Evolutionary conservation across 2,113 vertebrate species (phyloP), one percentile per base, ranked within the genome.

Genomic region (Apodemus speciosus): DNA sequence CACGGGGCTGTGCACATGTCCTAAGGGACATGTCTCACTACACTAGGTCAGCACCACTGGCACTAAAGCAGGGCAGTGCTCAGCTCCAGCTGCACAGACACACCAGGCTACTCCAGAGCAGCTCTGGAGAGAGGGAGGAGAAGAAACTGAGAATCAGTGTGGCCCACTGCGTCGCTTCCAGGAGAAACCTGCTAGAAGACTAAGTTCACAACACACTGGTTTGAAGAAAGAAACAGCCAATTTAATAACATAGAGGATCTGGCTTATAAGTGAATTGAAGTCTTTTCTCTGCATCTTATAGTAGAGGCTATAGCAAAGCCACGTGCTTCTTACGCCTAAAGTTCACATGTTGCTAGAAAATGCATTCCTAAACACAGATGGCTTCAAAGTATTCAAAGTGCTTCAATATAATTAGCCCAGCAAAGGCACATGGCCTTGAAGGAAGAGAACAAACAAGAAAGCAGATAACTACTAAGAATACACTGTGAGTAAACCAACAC

Each of bases 351-450:
- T 56, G 72, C 58, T 86, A 89, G 92, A 94, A 96, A 56, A 32
- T n/a, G 87, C 25, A 69, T 71, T 53, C 40, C 46, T 43, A 46
- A 73, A 40, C 2, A 11, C 32, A 68, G 40, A 85, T 5, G 85
- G 64, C 23, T 62, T 68, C 15, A 72, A 71, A 89, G 68, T 20
- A 85, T 91, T 49, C 94, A 96, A 96, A 77, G 92, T 38, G 15
- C 62, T 80, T 95, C 77, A 88, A 79, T 43, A 25, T 43, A 91
- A 77, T n/a, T 68, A 88, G 43, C 69, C n/a, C 18, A 85, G 87
- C 80, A 71, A 96, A 93, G 18, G 83, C 40, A 89, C 4, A 13
- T 66, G 92, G 93, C 43, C 92, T 96, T 88, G 53, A 68, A 53
- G 77, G 69, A 18, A 64, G 51, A 83, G 11, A 84, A 68, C 38